Evolutionary conservation across 2,113 vertebrate genomes (phyloP).

Genomic region (Tetrao urogallus): DNA sequence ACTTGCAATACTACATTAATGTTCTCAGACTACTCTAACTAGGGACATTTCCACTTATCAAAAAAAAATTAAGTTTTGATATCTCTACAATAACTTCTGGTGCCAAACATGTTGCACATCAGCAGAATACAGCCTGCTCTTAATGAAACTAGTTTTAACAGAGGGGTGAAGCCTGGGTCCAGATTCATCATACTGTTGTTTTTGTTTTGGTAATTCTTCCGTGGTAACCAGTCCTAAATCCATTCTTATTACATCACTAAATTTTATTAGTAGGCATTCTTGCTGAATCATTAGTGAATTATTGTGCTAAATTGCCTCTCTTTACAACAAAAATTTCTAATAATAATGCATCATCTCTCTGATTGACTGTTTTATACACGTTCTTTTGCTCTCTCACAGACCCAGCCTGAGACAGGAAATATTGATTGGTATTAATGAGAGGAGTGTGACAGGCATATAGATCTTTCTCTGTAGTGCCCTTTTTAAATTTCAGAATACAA

Average conservation of each 20-base stretch:
- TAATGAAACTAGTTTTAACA: background rate
- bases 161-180: background rate
- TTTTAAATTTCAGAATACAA: background rate
- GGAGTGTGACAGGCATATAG: background rate
- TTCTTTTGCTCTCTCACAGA: background rate
- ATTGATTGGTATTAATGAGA: background rate
- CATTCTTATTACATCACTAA: background rate
- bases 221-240: background rate
- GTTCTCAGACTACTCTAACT: background rate
- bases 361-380: background rate
- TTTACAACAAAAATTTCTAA: background rate
- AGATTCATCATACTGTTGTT: background rate
- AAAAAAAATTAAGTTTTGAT: background rate
- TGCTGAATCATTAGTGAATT: background rate
- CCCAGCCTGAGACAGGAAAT: background rate
- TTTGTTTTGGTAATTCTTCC: background rate
- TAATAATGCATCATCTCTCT: background rate
- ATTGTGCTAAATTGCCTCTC: background rate
- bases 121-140: background rate
- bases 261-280: background rate
- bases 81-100: background rate
- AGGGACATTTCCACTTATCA: background rate
- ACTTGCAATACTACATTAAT: background rate
- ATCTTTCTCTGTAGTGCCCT: background rate
- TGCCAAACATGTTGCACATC: background rate